Evolutionary conservation across 2,888 invertebrate species (phyloP).

Genomic region (Tetropium fuscum): DNA sequence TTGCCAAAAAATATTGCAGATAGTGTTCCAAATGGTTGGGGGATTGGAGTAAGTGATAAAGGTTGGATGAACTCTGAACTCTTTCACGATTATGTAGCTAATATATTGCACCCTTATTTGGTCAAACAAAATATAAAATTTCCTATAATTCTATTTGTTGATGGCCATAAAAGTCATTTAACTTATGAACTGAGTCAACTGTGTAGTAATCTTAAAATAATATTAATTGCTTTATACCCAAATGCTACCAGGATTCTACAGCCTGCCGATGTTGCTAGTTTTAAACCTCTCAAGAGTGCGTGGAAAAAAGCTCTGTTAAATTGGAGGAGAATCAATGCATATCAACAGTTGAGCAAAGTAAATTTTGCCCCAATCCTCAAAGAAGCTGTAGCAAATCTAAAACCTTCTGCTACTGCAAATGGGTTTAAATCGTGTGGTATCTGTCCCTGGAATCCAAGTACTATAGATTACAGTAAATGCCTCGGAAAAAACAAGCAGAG

Average conservation of each 20-base stretch:
- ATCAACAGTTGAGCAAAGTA: constrained; percentile 28
- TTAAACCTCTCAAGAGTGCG: constrained; percentile 44
- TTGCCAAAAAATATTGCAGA: constrained; percentile 54
- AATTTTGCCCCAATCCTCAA: constrained; percentile 32
- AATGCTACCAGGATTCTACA: constrained; percentile 50
- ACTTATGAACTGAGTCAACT: constrained; percentile 35
- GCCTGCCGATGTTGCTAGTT: constrained; percentile 49
- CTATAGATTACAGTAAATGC: not conserved
- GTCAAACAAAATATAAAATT: constrained; percentile 46
- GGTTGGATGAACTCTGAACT: constrained; percentile 63
- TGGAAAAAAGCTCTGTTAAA: constrained; percentile 53
- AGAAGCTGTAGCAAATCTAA: constrained; percentile 2
- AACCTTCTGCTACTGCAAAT: constrained; percentile 10
- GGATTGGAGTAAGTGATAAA: constrained; percentile 57
- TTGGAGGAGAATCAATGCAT: constrained; percentile 47
- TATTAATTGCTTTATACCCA: constrained; percentile 44
- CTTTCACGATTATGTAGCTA: constrained; percentile 59
- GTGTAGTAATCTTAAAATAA: constrained; percentile 32
- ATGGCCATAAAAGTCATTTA: constrained; percentile 46
- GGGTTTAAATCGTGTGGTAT: not conserved
- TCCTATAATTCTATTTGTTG: constrained; percentile 59
- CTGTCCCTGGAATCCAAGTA: not conserved
- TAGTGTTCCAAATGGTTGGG: constrained; percentile 58
- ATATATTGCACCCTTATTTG: constrained; percentile 56
- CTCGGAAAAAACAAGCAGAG: not conserved